A percentile compares a stretch with the other conserved stretches of the same genome.
These are phyloP conservation scores for Sminthurides aquaticus DNA, from an alignment of 2,888 invertebrate species.

Conservation along the genomic window DNA sequence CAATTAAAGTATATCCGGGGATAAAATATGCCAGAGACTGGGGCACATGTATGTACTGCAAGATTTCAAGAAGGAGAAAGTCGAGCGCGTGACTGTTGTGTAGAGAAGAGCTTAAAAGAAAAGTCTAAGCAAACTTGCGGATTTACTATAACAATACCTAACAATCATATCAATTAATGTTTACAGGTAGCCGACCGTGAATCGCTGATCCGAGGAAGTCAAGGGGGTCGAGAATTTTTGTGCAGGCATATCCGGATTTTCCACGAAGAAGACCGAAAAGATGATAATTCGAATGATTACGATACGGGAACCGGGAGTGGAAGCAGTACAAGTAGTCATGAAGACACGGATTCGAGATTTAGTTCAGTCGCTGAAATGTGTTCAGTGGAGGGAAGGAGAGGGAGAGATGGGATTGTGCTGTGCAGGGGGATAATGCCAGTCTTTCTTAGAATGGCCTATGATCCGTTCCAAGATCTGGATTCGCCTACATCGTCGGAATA, in stretches of 20 bases:
- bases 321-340: constrained; percentile 13
- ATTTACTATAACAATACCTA: too few species aligned
- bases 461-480: constrained; percentile 6
- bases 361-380: constrained; percentile 17
- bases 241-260: constrained; percentile 37
- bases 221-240: constrained; percentile 33
- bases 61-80: too few species aligned
- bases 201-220: constrained; percentile 33
- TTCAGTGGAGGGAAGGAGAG: neutral
- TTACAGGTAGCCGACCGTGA: constrained; percentile 41
- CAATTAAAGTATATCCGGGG: too few species aligned
- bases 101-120: too few species aligned
- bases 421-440: neutral
- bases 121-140: too few species aligned
- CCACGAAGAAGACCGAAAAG: constrained; percentile 19
- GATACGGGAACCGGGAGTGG: constrained; percentile 2
- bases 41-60: too few species aligned
- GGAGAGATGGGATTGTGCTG: neutral
- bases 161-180: too few species aligned
- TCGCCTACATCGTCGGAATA: neutral
- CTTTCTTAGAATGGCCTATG: constrained; percentile 15
- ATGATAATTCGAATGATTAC: constrained; percentile 4
- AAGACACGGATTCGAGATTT: constrained; percentile 16
- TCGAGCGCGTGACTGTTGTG: too few species aligned
- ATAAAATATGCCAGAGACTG: too few species aligned